Conservation (phyloP, 2,888 invertebrate genomes). For the Lasioglossum villosulum region DNA sequence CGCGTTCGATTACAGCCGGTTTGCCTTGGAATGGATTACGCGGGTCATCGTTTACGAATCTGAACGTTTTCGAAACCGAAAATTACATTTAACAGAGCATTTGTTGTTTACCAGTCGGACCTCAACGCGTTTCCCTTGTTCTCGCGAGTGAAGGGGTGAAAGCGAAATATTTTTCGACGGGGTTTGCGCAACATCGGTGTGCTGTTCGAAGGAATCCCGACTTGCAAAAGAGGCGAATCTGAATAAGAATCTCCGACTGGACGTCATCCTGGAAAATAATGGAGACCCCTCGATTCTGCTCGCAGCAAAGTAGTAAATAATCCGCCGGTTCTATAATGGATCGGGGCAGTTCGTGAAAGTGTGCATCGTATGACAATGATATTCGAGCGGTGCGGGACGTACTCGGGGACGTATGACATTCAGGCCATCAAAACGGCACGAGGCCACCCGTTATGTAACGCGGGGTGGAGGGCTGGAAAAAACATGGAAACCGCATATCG, state of each 20-base stretch:
- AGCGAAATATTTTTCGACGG: neutral
- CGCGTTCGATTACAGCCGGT: conserved; percentile 28
- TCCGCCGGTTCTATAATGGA: conserved; percentile 68
- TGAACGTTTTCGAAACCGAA: neutral
- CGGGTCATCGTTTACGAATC: neutral
- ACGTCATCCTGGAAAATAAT: conserved; percentile 20
- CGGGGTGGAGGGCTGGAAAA: conserved; percentile 80
- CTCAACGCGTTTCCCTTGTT: too few species aligned
- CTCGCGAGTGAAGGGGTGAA: neutral
- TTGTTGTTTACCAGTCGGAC: too few species aligned
- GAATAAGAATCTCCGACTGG: conserved; percentile 4
- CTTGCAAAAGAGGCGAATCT: neutral
- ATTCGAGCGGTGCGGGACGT: conserved; percentile 63
- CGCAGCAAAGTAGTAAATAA: conserved; percentile 71
- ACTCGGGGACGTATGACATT: conserved; percentile 77
- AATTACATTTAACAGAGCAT: neutral
- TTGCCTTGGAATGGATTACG: conserved; percentile 17
- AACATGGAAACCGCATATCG: conserved; percentile 85
- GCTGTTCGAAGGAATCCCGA: neutral
- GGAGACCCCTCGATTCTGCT: conserved; percentile 21
- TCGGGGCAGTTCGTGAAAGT: conserved; percentile 60
- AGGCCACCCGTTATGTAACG: conserved; percentile 77
- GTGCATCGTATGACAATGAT: conserved; percentile 75
- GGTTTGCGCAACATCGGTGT: neutral
- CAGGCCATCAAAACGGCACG: conserved; percentile 82